Percentiles rank a stretch among this genome's conserved stretches.
Evolutionary conservation across 37 sponge, comb jelly and placozoan genomes (phyloP).

Genomic region (Spongilla lacustris): DNA sequence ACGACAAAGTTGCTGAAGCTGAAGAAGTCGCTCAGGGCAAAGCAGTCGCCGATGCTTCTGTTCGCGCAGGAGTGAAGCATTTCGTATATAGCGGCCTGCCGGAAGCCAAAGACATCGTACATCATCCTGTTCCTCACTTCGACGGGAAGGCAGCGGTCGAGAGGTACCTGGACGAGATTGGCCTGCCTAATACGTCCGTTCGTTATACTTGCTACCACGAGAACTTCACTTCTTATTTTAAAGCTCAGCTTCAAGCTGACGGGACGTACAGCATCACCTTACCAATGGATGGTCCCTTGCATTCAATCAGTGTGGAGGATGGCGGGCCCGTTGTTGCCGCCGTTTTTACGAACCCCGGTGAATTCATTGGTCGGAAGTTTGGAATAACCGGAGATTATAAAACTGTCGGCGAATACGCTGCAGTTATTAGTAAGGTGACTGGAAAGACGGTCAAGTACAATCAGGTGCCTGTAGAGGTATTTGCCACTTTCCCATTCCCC

Average conservation of each 20-base stretch:
- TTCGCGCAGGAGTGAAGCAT: constrained; percentile 73
- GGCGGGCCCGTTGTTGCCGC: constrained; percentile 61
- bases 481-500: constrained; percentile 67
- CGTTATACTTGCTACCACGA: constrained; percentile 69
- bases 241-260: constrained; percentile 53
- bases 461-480: constrained; percentile 45
- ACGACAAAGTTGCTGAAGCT: constrained; percentile 38
- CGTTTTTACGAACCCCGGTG: constrained; percentile 48
- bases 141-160: constrained; percentile 69
- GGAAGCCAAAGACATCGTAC: constrained; percentile 44
- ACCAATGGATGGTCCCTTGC: constrained; percentile 66
- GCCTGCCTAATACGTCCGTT: constrained; percentile 61
- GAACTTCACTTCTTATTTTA: constrained; percentile 30
- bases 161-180: constrained; percentile 59
- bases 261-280: constrained; percentile 43
- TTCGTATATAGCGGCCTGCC: constrained; percentile 76
- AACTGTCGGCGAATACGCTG: constrained; percentile 52
- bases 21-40: constrained; percentile 66
- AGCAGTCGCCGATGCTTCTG: constrained; percentile 55
- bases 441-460: constrained; percentile 52
- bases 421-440: constrained; percentile 44
- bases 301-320: constrained; percentile 56
- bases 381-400: constrained; percentile 50
- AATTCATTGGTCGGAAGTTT: constrained; percentile 71
- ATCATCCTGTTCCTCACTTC: constrained; percentile 56